These are phyloP conservation scores for Ifrita kowaldi DNA, from an alignment of 2,113 vertebrate species.

Conservation along the genomic window DNA sequence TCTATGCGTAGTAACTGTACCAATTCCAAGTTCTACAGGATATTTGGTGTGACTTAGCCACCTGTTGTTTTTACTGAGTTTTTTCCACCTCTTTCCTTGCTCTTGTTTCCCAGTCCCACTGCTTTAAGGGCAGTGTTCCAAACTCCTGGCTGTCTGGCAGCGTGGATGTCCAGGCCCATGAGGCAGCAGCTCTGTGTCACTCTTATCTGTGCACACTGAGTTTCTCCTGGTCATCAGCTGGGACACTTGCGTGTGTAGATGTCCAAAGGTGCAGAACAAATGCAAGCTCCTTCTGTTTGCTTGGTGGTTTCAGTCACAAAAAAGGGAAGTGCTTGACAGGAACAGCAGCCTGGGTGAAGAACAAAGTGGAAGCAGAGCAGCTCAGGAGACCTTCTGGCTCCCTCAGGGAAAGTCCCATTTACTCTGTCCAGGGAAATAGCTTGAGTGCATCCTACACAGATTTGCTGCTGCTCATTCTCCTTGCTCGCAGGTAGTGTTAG, in stretches of 20 bases:
- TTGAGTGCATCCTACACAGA: background rate
- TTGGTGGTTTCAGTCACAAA: background rate
- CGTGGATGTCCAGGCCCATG: background rate
- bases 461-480: background rate
- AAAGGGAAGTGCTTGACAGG: background rate
- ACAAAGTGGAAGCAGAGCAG: background rate
- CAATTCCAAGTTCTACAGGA: background rate
- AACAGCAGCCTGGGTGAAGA: background rate
- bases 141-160: background rate
- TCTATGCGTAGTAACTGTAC: background rate
- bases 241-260: background rate
- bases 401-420: background rate
- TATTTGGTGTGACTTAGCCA: background rate
- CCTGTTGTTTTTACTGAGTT: background rate
- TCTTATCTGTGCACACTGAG: rapidly evolving
- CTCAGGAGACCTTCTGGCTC: background rate
- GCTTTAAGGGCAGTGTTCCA: background rate
- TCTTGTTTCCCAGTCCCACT: background rate
- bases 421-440: background rate
- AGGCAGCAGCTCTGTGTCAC: background rate
- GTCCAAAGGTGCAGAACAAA: background rate
- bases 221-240: background rate
- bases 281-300: background rate
- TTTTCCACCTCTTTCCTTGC: background rate
- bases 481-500: background rate